Percentiles rank a stretch among this genome's conserved stretches.
phyloP scores from a whole-genome alignment of 2,113 vertebrate genomes.

The Proteles cristata region DNA sequence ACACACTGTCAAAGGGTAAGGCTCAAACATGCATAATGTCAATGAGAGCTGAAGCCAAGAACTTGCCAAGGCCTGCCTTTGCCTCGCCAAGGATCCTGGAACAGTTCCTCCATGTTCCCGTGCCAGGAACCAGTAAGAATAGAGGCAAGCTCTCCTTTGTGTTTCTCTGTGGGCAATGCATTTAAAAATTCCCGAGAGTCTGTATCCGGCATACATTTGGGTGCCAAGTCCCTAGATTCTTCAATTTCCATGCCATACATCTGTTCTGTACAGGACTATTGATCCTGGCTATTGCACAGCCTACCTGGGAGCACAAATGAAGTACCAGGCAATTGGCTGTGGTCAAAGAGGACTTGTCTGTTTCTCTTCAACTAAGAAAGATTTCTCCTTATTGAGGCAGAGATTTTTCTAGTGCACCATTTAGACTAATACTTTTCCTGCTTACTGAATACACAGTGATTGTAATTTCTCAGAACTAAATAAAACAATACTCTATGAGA shows the following conservation, averaged over 20 bases:
- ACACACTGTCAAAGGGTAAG: background rate
- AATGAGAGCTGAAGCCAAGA: background rate
- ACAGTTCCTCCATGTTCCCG: background rate
- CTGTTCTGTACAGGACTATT: background rate
- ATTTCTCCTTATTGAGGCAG: background rate
- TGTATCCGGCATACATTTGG: constrained; percentile 45
- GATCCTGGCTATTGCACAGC: background rate
- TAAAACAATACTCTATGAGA: background rate
- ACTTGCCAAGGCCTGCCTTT: background rate
- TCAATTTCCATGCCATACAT: background rate
- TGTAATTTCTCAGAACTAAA: background rate
- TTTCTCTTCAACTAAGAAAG: constrained; percentile 6
- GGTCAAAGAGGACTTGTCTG: background rate
- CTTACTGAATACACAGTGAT: background rate
- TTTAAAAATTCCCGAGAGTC: constrained; percentile 7
- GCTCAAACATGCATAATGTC: background rate
- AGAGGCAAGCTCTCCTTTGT: constrained; percentile 25
- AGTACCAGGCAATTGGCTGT: constrained; percentile 16
- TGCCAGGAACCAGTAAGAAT: background rate
- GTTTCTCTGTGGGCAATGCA: background rate
- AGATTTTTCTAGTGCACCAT: background rate
- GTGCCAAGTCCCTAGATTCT: background rate
- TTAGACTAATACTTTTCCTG: background rate
- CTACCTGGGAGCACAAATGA: background rate
- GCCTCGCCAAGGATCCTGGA: background rate